These are phyloP conservation scores for Sarcophaga bullata DNA, from an alignment of 1,140 invertebrate genomes.

Conservation along the genomic window DNA sequence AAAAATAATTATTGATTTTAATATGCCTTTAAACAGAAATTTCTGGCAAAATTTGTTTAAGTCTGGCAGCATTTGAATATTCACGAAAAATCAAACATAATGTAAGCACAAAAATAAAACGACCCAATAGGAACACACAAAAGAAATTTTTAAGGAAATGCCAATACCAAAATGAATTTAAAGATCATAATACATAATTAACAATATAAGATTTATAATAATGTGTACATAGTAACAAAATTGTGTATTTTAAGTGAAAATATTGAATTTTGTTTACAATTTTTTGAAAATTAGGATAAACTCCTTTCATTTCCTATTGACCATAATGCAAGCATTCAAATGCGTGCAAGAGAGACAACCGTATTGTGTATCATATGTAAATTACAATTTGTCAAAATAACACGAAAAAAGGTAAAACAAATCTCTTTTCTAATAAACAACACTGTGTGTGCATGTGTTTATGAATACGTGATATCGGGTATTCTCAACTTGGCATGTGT, in stretches of 20 bases:
- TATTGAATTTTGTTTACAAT: no score
- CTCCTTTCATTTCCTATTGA: not conserved
- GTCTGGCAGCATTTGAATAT: not conserved
- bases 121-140: slow-evolving; percentile 17
- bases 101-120: not conserved
- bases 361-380: slow-evolving; percentile 19
- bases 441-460: not conserved
- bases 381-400: slow-evolving; percentile 41
- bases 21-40: not conserved
- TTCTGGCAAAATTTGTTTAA: not conserved
- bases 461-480: not conserved
- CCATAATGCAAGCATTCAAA: not conserved
- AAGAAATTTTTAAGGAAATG: no score
- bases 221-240: no score
- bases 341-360: slow-evolving; percentile 28
- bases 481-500: not conserved
- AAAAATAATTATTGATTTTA: not conserved
- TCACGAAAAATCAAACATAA: not conserved
- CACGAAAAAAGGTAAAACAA: slow-evolving; percentile 27
- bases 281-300: no score
- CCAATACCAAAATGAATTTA: no score
- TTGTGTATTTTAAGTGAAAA: no score
- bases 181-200: no score
- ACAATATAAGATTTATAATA: no score
- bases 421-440: not conserved